A percentile compares a stretch with the other conserved stretches of the same genome.
These are phyloP conservation scores for Rissa tridactyla DNA, from an alignment of 2,113 vertebrate genomes.

Conservation along the genomic window DNA sequence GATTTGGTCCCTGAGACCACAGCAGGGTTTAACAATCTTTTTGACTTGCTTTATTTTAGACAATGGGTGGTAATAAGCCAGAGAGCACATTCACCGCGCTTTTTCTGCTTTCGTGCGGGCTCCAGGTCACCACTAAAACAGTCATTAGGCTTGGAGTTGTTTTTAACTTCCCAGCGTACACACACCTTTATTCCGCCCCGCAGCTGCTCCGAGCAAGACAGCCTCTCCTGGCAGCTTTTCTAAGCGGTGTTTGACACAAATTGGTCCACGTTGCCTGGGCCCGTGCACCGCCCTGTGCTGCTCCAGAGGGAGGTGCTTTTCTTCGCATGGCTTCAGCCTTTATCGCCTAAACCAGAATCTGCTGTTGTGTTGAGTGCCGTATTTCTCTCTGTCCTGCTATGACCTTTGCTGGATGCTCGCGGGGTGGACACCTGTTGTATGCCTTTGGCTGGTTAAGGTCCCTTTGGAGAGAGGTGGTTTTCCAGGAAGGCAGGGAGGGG, in stretches of 20 bases:
- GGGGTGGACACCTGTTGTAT: background rate
- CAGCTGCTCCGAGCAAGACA: background rate
- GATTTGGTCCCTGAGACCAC: background rate
- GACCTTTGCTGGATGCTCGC: background rate
- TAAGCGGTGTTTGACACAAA: background rate
- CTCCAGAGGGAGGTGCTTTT: background rate
- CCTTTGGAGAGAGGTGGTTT: background rate
- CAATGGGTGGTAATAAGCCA: background rate
- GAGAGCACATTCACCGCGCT: background rate
- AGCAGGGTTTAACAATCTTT: background rate
- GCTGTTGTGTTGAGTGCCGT: background rate
- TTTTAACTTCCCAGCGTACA: background rate
- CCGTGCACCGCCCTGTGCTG: accelerated
- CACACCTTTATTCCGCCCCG: background rate
- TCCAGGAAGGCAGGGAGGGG: background rate
- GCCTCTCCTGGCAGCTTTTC: background rate
- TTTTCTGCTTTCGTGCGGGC: background rate
- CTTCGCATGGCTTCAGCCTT: background rate
- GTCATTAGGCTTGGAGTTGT: background rate
- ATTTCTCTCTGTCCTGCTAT: background rate
- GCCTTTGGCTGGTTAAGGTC: background rate
- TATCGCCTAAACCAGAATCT: background rate
- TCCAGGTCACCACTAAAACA: background rate
- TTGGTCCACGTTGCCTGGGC: accelerated
- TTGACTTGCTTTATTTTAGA: background rate